Evolutionary conservation across 2,797 vertebrate species (phyloP).

Genomic region (Mallotus villosus): DNA sequence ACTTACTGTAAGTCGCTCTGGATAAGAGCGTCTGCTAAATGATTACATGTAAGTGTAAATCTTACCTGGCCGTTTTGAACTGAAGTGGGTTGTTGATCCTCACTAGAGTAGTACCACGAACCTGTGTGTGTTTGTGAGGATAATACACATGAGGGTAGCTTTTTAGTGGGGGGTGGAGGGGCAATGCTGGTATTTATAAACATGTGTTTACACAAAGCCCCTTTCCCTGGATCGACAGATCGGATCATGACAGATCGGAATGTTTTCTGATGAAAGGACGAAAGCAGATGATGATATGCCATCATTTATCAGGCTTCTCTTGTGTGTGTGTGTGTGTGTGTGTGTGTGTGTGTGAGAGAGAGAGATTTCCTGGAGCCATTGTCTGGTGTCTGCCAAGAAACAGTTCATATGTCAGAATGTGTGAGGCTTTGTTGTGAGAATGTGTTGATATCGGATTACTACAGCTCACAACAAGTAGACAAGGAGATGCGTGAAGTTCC

Average conservation of each 20-base stretch:
- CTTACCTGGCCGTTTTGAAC: conserved; percentile 6
- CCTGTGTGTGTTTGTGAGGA: not conserved
- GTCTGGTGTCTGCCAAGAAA: not conserved
- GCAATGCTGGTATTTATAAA: conserved; percentile 28
- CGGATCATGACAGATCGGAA: not conserved
- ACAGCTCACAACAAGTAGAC: not conserved
- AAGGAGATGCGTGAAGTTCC: not conserved
- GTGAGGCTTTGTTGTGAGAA: not conserved
- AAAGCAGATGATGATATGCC: not conserved
- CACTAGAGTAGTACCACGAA: not conserved
- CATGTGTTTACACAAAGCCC: conserved; percentile 18
- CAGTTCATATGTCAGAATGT: not conserved
- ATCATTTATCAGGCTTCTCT: not conserved
- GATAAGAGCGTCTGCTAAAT: no score
- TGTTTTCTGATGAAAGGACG: not conserved
- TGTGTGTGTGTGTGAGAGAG: no score
- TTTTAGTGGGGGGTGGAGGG: not conserved
- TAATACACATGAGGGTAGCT: no score
- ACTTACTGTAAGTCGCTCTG: no score
- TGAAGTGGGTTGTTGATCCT: conserved; percentile 14
- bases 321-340: no score
- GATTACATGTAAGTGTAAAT: no score
- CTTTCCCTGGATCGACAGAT: not conserved
- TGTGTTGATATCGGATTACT: not conserved
- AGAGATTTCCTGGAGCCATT: not conserved